A percentile compares a stretch with the other conserved stretches of the same genome.
phyloP scores from a whole-genome alignment of 53 echinoderm and acorn worm genomes.

The Hippasteria phrygiana region DNA sequence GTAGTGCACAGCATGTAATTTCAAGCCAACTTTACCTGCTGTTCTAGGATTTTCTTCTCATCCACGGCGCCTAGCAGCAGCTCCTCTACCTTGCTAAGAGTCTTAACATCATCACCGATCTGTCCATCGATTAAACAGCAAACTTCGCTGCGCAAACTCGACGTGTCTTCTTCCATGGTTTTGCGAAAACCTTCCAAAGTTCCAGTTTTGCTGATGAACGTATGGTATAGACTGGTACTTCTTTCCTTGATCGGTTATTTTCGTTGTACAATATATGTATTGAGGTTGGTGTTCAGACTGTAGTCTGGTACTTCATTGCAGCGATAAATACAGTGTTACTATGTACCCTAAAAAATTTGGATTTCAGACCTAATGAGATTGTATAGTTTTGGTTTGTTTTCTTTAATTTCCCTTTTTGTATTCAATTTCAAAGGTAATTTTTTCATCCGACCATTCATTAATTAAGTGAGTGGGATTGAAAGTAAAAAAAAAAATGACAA shows the following conservation, averaged over 20 bases:
- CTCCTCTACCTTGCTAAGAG: conserved; percentile 69
- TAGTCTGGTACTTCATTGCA: too few relatives aligned
- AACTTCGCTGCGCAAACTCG: conserved; percentile 22
- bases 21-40: conserved; percentile 67
- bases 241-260: neutral
- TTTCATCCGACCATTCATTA: too few relatives aligned
- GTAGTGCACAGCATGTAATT: neutral
- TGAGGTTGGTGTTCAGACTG: neutral
- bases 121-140: conserved; percentile 69
- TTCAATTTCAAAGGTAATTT: too few relatives aligned
- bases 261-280: neutral
- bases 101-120: conserved; percentile 83
- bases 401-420: too few relatives aligned
- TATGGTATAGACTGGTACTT: neutral
- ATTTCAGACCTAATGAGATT: too few relatives aligned
- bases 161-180: neutral
- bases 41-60: conserved; percentile 73
- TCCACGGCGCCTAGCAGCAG: conserved; percentile 77
- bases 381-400: too few relatives aligned
- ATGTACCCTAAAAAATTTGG: too few relatives aligned
- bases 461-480: too few relatives aligned
- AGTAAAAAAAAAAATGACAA: too few relatives aligned
- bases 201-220: neutral
- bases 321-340: too few relatives aligned
- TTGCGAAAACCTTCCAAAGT: neutral